Evolutionary conservation across 2,113 vertebrate species (phyloP), one percentile per base, ranked within the genome.

Genomic region (Lophius piscatorius): DNA sequence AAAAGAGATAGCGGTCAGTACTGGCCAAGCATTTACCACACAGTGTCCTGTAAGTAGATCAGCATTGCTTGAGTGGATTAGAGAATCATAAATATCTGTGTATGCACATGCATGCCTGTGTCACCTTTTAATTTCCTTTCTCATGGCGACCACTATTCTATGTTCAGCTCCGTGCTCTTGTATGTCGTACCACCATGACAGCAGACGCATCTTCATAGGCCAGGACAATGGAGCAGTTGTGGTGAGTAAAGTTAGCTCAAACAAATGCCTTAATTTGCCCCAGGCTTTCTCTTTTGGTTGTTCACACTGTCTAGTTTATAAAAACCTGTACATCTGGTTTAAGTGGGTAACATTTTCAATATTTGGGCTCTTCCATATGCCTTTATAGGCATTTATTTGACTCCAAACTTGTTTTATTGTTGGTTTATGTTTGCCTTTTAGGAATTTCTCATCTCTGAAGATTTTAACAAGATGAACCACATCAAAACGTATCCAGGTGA

Each of bases 391-490:
- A 1, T 3, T 56, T 62, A 10, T 80, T 76, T 57, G 35, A 50
- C 29, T 23, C 70, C 1, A 62, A 55, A 47, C 49, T 24, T 35
- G 17, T 49, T 76, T 45, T 79, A 72, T 12, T 48, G 78, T 81
- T 36, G 16, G 78, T 35, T n/a, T 62, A 12, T 58, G 2, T 63
- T 56, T 24, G 26, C 74, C 34, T 59, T 59, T 3, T 45, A 99
- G 97, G 97, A 99, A 77, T 98, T 99, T 87, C 92, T 94, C 11
- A 91, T 99, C 80, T 96, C 97, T 65, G 97, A 99, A 89, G 97
- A 99, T 86, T 99, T 98, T 57, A 99, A 99, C 90, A 99, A 98
- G 90, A 99, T 99, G 95, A 98, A 91, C 86, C 97, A 96, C 47
- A 91, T 98, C 60, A 98, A 95, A 90, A 98, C 96, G 1, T 99